A percentile compares a stretch with the other conserved stretches of the same genome.
Conservation (phyloP, 2,888 invertebrate genomes). For the Polietes domitor region DNA sequence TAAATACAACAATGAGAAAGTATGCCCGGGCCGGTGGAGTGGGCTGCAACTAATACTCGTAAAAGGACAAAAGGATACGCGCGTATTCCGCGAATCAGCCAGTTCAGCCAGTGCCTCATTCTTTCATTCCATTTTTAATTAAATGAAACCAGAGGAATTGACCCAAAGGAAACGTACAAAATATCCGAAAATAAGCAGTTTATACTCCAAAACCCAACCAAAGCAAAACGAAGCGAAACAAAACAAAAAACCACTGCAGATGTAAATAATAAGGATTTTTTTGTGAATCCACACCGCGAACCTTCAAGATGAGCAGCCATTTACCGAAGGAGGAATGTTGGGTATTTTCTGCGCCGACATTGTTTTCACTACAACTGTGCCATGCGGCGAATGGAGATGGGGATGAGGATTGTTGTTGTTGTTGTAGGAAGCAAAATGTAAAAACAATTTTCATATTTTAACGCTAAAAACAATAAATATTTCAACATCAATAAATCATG, state of each 20-base stretch:
- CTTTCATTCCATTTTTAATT: conserved; percentile 76
- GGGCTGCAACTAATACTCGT: conserved; percentile 21
- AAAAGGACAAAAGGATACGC: conserved; percentile 69
- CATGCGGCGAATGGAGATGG: conserved; percentile 1
- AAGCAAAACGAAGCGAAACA: background rate
- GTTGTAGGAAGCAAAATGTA: conserved; percentile 48
- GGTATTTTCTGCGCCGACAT: conserved; percentile 31
- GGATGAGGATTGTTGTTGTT: background rate
- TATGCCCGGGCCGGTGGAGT: conserved; percentile 1
- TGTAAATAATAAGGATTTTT: conserved; percentile 15
- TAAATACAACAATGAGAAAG: conserved; percentile 72
- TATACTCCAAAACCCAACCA: background rate
- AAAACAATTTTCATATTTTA: conserved; percentile 67
- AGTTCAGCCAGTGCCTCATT: conserved; percentile 45
- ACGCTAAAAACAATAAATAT: conserved; percentile 77
- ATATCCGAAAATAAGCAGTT: conserved; percentile 71
- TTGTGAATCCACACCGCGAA: background rate
- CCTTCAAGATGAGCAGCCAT: conserved; percentile 57
- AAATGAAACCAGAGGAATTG: conserved; percentile 80
- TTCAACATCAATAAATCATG: conserved; percentile 79
- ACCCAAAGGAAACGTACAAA: conserved; percentile 73
- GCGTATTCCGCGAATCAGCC: conserved; percentile 57
- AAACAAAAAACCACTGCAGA: conserved; percentile 9
- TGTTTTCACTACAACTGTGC: conserved; percentile 21
- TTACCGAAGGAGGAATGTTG: conserved; percentile 42